These are phyloP conservation scores for Fistularia commersonii DNA, from an alignment of 2,797 vertebrate genomes.

Conservation along the genomic window DNA sequence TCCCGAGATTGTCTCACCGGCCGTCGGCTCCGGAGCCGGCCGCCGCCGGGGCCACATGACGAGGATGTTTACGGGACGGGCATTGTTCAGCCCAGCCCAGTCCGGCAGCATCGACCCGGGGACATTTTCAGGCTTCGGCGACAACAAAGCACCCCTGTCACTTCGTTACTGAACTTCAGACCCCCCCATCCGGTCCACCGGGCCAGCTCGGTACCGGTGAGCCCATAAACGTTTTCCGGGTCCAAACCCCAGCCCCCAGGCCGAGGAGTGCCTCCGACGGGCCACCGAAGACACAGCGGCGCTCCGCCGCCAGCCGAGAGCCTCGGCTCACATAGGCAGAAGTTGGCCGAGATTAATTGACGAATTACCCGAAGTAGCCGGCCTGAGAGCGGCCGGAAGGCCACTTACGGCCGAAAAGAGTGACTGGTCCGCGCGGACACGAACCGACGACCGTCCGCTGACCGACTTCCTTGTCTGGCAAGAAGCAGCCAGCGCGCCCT, in stretches of 20 bases:
- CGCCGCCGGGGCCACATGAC: no score
- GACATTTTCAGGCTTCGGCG: conserved; percentile 20
- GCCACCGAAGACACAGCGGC: conserved; percentile 38
- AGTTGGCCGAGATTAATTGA: conserved; percentile 1
- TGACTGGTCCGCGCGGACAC: background rate
- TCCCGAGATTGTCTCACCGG: no score
- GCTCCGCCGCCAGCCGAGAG: conserved; percentile 18
- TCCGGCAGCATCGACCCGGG: conserved; percentile 45
- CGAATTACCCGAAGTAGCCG: background rate
- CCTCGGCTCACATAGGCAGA: conserved; percentile 15
- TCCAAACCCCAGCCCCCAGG: conserved; percentile 15
- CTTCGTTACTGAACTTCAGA: no score
- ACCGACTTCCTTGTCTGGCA: conserved; percentile 1
- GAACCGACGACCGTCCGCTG: background rate
- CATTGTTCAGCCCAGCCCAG: conserved; percentile 57
- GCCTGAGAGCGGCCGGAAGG: background rate
- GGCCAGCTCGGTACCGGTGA: no score
- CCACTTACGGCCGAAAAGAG: background rate
- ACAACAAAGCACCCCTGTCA: background rate
- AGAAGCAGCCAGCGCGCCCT: no score
- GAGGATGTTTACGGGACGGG: conserved; percentile 52
- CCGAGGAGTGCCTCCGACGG: conserved; percentile 41
- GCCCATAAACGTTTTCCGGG: no score
- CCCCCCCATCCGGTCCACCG: no score
- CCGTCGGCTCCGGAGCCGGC: no score